Evolutionary conservation across 64 coral and sea anemone genomes (phyloP), one percentile per base, ranked within the genome.

Genomic region (Montipora foliosa): DNA sequence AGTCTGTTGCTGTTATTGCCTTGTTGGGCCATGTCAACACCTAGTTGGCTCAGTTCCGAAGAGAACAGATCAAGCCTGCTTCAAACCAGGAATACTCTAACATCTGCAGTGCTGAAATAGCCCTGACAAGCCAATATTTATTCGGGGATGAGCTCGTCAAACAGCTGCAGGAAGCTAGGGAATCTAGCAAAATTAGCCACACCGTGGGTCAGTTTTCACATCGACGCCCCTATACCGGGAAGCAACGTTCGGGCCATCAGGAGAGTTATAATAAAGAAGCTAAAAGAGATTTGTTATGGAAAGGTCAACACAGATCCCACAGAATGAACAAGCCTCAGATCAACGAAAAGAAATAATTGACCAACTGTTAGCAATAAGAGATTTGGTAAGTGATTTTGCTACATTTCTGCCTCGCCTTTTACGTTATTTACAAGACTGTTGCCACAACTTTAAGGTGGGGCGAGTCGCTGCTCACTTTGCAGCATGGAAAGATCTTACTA

Each of bases 61-160:
- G 70, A 77, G 87, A 89, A 44, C 87, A 89, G 75, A 89, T 89
- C 67, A 76, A 75, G 20, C 87, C 87, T 74, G 87, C 73, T 77
- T 72, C 74, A 9, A 89, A 84, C 5, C 15, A 20, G 4, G 87
- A 88, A 19, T 88, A 52, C 46, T 44, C 20, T 16, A 19, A 17
- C 17, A 49, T 92, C 14, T 92, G 62, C 61, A 64, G 61, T 64
- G 61, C 61, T 64, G 61, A 64, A 64, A 12, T 64, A 46, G 73
- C 52, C 70, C 87, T 75, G 58, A 75, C 72, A 10, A 89, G 87
- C 22, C 72, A 89, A 89, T 89, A 64, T 64, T 89, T 59, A 83
- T 67, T 83, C 59, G 50, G 87, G 45, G 73, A 67, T 88, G 66
- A 74, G 21, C 49, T 74, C 44, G 86, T 44, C 25, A 72, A 88